A percentile compares a stretch with the other conserved stretches of the same genome.
Evolutionary conservation across 92 coral and sea anemone species (phyloP).

Genomic region (Nematostella vectensis): DNA sequence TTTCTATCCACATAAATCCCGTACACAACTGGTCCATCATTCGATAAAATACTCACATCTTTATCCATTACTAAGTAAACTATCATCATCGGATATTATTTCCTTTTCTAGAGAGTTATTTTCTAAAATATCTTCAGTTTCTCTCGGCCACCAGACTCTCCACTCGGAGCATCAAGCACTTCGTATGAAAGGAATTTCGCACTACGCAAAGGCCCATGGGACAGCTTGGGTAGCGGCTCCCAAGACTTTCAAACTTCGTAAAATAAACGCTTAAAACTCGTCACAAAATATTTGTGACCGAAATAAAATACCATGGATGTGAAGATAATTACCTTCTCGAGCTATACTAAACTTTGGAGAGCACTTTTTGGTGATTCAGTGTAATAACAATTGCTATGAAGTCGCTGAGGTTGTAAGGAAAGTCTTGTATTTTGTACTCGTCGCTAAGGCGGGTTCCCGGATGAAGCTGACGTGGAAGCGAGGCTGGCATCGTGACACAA

Average conservation of each 20-base stretch:
- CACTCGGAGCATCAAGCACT: constrained; percentile 27
- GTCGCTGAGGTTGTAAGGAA: not conserved
- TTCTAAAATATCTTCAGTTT: constrained; percentile 13
- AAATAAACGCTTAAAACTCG: constrained; percentile 13
- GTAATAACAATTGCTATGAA: not conserved
- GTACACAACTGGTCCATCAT: constrained; percentile 66
- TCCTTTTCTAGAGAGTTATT: constrained; percentile 16
- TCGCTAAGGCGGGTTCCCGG: no score
- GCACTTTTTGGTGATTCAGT: not conserved
- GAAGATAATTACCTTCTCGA: constrained; percentile 17
- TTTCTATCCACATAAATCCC: constrained; percentile 48
- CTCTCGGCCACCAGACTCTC: constrained; percentile 7
- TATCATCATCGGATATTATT: constrained; percentile 17
- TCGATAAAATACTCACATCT: constrained; percentile 36
- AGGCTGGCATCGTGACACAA: constrained; percentile 14
- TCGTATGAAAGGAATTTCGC: constrained; percentile 12
- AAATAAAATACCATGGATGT: not conserved
- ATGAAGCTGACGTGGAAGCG: constrained; percentile 20
- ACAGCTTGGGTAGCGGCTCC: constrained; percentile 21
- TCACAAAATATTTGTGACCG: not conserved
- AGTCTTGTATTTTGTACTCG: not conserved
- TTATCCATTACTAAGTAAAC: constrained; percentile 32
- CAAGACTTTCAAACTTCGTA: constrained; percentile 6
- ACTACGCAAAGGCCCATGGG: constrained; percentile 56
- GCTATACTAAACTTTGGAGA: constrained; percentile 2